phyloP scores from a whole-genome alignment of 1,140 invertebrate genomes.

The Dendroctonus valens region DNA sequence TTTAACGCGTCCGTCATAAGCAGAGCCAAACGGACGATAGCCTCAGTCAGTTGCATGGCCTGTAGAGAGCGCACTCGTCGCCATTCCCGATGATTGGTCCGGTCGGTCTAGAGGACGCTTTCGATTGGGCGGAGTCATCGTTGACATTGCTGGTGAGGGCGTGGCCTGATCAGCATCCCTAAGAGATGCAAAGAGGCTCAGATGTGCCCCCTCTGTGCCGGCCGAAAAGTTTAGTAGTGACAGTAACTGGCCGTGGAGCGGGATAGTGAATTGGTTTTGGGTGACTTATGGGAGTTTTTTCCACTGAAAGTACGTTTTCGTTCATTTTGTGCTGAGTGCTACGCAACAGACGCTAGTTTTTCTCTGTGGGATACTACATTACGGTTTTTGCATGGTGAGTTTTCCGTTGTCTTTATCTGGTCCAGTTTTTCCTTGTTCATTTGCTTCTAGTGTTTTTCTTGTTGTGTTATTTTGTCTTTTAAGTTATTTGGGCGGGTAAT shows the following conservation, averaged over 20 bases:
- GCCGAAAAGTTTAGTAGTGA: constrained; percentile 34
- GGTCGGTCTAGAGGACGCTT: constrained; percentile 15
- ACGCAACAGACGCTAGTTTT: too few relatives aligned
- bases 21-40: too few relatives aligned
- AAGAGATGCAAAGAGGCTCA: constrained; percentile 38
- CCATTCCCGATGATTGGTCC: constrained; percentile 41
- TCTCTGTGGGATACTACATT: too few relatives aligned
- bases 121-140: constrained; percentile 23
- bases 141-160: constrained; percentile 26
- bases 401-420: too few relatives aligned
- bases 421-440: too few relatives aligned
- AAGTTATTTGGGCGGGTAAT: too few relatives aligned
- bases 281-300: background rate
- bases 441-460: too few relatives aligned
- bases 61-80: constrained; percentile 6
- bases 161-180: constrained; percentile 44
- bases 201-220: constrained; percentile 38
- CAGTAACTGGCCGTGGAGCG: constrained; percentile 2
- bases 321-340: too few relatives aligned
- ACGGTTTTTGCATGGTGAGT: too few relatives aligned
- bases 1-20: too few relatives aligned
- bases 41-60: background rate
- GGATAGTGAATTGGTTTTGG: constrained; percentile 2
- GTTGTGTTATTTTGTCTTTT: too few relatives aligned
- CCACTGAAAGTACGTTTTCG: too few relatives aligned